Conservation (phyloP, 2,888 invertebrate species). For the Platycheirus rosarum region DNA sequence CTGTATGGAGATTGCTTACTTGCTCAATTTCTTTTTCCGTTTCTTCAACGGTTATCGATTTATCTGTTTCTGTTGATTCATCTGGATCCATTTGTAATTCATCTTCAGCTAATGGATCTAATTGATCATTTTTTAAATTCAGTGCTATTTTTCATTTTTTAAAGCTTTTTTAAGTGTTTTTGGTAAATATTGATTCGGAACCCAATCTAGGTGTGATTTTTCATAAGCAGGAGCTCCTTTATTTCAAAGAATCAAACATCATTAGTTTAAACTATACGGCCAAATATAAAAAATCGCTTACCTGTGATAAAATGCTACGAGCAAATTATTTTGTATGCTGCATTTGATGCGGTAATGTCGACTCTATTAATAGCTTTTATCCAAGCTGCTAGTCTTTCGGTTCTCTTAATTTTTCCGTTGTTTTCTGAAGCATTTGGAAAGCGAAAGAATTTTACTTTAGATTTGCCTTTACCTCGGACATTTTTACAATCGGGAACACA, state of each 20-base stretch:
- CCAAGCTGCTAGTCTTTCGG: constrained; percentile 6
- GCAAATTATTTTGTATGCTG: background rate
- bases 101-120: constrained; percentile 4
- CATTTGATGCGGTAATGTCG: constrained; percentile 7
- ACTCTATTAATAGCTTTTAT: constrained; percentile 22
- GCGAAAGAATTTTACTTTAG: background rate
- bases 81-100: background rate
- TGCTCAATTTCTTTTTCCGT: constrained; percentile 6
- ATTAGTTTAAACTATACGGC: background rate
- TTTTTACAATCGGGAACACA: constrained; percentile 18
- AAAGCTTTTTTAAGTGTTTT: background rate
- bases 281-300: background rate
- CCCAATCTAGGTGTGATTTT: constrained; percentile 7
- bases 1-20: background rate
- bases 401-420: background rate
- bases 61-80: background rate
- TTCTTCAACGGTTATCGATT: background rate
- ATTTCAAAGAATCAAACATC: background rate
- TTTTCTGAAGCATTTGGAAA: background rate
- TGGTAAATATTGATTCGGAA: constrained; percentile 14
- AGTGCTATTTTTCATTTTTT: background rate
- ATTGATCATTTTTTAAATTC: background rate
- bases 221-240: constrained; percentile 12
- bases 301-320: constrained; percentile 12
- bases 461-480: background rate